Percentiles rank a stretch among this genome's conserved stretches.
Conservation (phyloP, 2,888 invertebrate genomes). For the Thyatira batis region DNA sequence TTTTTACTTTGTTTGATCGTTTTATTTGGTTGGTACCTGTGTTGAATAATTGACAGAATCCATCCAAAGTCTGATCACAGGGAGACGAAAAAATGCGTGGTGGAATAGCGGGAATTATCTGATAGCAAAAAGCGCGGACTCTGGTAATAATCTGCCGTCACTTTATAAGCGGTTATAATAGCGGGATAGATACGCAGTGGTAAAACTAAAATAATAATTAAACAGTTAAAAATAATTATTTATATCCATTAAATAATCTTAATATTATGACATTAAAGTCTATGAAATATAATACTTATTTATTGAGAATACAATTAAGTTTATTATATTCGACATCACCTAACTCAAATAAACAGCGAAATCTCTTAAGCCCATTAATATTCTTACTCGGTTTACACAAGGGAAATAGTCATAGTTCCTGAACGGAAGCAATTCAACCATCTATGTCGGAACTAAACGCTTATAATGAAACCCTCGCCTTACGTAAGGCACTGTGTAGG, state of each 20-base stretch:
- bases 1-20: neutral
- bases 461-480: conserved; percentile 25
- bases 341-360: neutral
- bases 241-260: no score
- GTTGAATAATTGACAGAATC: conserved; percentile 7
- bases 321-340: neutral
- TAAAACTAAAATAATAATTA: no score
- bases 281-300: no score
- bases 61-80: conserved; percentile 18
- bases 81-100: conserved; percentile 41
- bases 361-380: conserved; percentile 4
- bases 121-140: conserved; percentile 40
- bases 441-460: conserved; percentile 27
- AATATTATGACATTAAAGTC: no score
- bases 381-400: conserved; percentile 21
- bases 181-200: conserved; percentile 8
- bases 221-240: no score
- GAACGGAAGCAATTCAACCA: conserved; percentile 25
- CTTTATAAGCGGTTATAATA: conserved; percentile 9
- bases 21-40: neutral
- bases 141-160: conserved; percentile 11
- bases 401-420: conserved; percentile 26
- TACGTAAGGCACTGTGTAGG: conserved; percentile 43
- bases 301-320: conserved; percentile 10
- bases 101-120: conserved; percentile 43